Conservation (phyloP, 1,140 invertebrate genomes). For the Papilio helenus region DNA sequence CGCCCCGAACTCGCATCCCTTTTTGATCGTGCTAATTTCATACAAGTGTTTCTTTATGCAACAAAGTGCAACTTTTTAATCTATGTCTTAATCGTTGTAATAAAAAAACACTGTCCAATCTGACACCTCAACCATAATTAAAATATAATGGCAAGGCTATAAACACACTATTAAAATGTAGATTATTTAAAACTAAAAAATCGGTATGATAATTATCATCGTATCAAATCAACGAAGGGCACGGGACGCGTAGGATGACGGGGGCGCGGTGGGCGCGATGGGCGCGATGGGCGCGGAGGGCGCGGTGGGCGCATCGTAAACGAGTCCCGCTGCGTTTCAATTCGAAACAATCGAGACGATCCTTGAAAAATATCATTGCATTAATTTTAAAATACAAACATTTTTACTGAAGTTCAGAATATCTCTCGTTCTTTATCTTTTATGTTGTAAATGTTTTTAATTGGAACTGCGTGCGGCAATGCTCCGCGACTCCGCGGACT, state of each 20-base stretch:
- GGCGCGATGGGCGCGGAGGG: background rate
- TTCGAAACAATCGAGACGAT: constrained; percentile 13
- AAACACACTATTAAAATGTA: no score
- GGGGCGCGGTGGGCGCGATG: background rate
- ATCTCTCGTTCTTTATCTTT: background rate
- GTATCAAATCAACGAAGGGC: no score
- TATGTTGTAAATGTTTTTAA: constrained; percentile 3
- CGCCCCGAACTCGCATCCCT: background rate
- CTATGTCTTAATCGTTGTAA: background rate
- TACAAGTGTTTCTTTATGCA: background rate
- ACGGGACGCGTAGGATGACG: no score
- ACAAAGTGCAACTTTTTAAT: no score
- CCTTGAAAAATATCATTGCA: constrained; percentile 23
- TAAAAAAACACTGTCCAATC: no score
- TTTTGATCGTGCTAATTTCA: constrained; percentile 5
- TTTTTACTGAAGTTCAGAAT: background rate
- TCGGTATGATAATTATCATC: no score
- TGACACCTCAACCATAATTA: no score
- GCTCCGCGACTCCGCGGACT: background rate
- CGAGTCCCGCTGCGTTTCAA: background rate
- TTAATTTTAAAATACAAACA: constrained; percentile 5
- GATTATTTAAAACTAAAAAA: no score
- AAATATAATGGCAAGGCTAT: no score
- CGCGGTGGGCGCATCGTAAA: background rate
- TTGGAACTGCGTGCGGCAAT: background rate